Percentiles rank a stretch among this genome's conserved stretches.
Conservation (phyloP, 64 coral and sea anemone species). For the Actinia tenebrosa region DNA sequence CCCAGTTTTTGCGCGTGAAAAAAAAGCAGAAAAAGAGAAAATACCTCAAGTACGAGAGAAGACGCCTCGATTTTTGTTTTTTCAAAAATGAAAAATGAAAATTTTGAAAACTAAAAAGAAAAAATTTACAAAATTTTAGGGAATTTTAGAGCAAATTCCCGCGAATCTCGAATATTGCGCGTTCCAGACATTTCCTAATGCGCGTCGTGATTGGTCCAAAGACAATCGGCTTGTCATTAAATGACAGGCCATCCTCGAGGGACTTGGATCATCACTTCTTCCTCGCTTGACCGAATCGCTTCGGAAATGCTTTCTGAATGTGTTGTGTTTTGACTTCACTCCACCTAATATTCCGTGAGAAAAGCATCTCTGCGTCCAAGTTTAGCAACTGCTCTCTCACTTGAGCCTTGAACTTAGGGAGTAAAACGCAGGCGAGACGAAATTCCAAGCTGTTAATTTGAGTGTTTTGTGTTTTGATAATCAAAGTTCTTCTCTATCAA, state of each 20-base stretch:
- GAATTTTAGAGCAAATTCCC: neutral
- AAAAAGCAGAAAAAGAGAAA: too few species aligned
- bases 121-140: too few species aligned
- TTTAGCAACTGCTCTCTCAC: neutral
- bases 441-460: neutral
- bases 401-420: neutral
- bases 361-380: neutral
- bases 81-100: too few species aligned
- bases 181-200: conserved; percentile 6
- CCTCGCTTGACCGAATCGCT: conserved; percentile 56
- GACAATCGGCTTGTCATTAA: conserved; percentile 2
- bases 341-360: conserved; percentile 31
- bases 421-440: neutral
- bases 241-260: neutral
- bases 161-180: neutral
- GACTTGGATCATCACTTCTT: conserved; percentile 5
- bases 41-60: too few species aligned
- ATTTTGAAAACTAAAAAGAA: too few species aligned
- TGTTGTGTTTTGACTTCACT: conserved; percentile 43
- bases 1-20: too few species aligned
- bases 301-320: conserved; percentile 47
- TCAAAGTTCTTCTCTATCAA: neutral
- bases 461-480: neutral
- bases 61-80: too few species aligned
- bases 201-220: conserved; percentile 4